phyloP scores from a whole-genome alignment of 2,888 invertebrate genomes.

The Gandaritis pyraliata region DNA sequence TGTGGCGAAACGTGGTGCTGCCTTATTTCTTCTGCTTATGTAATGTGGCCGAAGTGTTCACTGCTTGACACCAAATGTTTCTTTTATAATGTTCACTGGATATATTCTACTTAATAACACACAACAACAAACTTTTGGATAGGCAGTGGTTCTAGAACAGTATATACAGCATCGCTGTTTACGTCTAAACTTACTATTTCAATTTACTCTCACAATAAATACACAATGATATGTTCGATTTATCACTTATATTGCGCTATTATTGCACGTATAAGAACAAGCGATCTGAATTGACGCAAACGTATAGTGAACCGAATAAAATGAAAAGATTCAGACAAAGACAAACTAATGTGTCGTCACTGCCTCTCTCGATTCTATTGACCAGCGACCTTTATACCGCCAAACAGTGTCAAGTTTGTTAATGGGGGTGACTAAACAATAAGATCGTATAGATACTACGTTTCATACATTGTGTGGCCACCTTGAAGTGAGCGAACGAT shows the following conservation, averaged over 20 bases:
- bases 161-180: constrained; percentile 29
- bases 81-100: constrained; percentile 37
- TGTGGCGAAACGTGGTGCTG: constrained; percentile 81
- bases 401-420: constrained; percentile 67
- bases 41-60: constrained; percentile 24
- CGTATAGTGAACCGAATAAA: constrained; percentile 44
- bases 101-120: constrained; percentile 27
- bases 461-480: constrained; percentile 70
- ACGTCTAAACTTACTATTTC: constrained; percentile 36
- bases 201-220: constrained; percentile 57
- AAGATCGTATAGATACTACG: constrained; percentile 76
- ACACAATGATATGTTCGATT: constrained; percentile 50
- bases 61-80: constrained; percentile 27
- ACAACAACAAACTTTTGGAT: constrained; percentile 26
- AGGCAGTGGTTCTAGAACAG: background rate
- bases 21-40: constrained; percentile 49
- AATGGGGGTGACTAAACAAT: constrained; percentile 75
- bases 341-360: constrained; percentile 34
- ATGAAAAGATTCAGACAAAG: constrained; percentile 29
- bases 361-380: constrained; percentile 49
- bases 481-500: constrained; percentile 72
- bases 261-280: constrained; percentile 46
- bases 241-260: constrained; percentile 51
- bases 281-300: constrained; percentile 51
- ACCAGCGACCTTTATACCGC: constrained; percentile 65